Conservation (phyloP, 2,888 invertebrate species). For the Microchrysa polita region DNA sequence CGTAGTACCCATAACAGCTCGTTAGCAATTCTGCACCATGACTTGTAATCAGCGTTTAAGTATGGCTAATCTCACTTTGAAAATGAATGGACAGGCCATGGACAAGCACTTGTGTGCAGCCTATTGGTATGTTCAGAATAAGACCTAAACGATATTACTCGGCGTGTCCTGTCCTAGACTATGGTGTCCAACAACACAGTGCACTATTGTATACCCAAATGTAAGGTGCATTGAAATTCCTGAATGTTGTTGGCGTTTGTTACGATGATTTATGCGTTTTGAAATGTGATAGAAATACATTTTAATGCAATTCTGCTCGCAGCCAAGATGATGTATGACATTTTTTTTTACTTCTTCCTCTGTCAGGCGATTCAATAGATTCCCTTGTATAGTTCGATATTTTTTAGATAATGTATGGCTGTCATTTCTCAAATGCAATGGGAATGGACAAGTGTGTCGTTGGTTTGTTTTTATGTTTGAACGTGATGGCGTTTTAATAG, state of each 20-base stretch:
- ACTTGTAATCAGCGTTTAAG: conserved; percentile 31
- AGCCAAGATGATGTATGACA: too few relatives aligned
- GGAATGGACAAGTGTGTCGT: too few relatives aligned
- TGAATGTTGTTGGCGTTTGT: not conserved
- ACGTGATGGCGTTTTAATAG: too few relatives aligned
- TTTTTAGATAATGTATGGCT: too few relatives aligned
- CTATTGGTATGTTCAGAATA: conserved; percentile 21
- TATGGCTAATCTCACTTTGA: conserved; percentile 32
- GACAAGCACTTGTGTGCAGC: conserved; percentile 1
- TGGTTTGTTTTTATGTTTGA: too few relatives aligned
- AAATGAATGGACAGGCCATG: conserved; percentile 20
- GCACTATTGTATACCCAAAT: conserved; percentile 26
- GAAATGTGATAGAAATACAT: conserved; percentile 10
- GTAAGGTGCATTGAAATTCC: conserved; percentile 19
- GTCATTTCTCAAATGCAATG: too few relatives aligned
- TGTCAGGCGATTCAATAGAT: too few relatives aligned
- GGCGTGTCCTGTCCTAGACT: too few relatives aligned
- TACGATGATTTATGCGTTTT: conserved; percentile 14
- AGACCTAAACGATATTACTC: conserved; percentile 4
- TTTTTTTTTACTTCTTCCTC: too few relatives aligned
- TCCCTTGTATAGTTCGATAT: too few relatives aligned
- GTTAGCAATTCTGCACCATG: conserved; percentile 39
- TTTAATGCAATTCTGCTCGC: too few relatives aligned
- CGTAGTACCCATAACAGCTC: not conserved
- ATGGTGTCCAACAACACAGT: too few relatives aligned